Evolutionary conservation across 2,888 invertebrate genomes (phyloP).

Genomic region (Meta bourneti): DNA sequence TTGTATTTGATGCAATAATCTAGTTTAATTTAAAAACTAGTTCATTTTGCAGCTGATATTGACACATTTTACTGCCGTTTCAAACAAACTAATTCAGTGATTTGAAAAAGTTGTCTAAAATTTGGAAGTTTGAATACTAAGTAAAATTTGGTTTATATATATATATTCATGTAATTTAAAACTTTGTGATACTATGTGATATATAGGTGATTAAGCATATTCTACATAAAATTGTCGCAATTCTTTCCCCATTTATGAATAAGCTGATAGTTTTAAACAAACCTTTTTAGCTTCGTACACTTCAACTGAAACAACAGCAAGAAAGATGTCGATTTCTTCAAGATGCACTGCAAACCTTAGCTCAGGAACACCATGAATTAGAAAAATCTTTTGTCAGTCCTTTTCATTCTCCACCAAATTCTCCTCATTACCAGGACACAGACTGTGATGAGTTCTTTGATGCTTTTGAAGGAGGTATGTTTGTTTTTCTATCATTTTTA

Average conservation of each 20-base stretch:
- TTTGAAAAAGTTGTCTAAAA: too few species aligned
- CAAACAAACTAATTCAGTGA: too few species aligned
- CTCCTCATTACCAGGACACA: conserved; percentile 77
- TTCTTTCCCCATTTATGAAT: too few species aligned
- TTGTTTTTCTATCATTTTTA: background rate
- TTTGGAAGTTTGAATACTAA: background rate
- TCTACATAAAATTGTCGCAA: background rate
- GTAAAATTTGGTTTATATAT: background rate
- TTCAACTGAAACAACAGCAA: conserved; percentile 82
- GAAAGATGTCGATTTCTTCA: conserved; percentile 86
- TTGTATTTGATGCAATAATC: too few species aligned
- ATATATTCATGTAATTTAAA: background rate
- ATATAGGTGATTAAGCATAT: too few species aligned
- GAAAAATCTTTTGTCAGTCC: conserved; percentile 84
- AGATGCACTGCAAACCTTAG: conserved; percentile 86
- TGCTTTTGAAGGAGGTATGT: conserved; percentile 78
- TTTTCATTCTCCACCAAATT: conserved; percentile 76
- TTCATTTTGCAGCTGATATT: too few species aligned
- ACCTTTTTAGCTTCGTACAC: conserved; percentile 80
- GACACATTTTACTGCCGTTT: too few species aligned
- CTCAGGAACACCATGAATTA: conserved; percentile 86
- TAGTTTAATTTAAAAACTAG: too few species aligned
- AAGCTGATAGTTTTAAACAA: too few species aligned
- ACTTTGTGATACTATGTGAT: background rate
- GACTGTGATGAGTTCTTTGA: conserved; percentile 79